Evolutionary conservation across 1,140 invertebrate genomes (phyloP).

Genomic region (Lethrus apterus): DNA sequence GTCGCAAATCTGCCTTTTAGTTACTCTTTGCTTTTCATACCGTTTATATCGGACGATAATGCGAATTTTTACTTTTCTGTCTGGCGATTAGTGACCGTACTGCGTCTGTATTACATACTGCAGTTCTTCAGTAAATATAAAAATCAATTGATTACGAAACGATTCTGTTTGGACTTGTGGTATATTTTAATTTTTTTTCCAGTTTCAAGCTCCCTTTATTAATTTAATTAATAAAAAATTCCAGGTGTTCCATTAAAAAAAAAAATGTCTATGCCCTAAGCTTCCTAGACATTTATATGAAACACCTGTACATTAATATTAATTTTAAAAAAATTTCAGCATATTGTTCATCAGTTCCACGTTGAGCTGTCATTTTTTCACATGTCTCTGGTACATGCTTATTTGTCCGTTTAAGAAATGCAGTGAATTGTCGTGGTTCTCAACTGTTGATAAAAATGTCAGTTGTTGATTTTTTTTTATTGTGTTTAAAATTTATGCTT

Average conservation of each 20-base stretch:
- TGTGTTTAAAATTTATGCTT: constrained; percentile 21
- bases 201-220: too few relatives aligned
- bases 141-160: constrained; percentile 40
- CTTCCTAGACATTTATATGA: neutral
- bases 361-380: constrained; percentile 14
- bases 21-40: constrained; percentile 37
- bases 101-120: constrained; percentile 42
- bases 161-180: constrained; percentile 42
- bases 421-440: constrained; percentile 13
- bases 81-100: constrained; percentile 39
- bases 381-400: constrained; percentile 20
- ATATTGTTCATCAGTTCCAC: constrained; percentile 23
- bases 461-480: neutral
- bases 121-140: constrained; percentile 40
- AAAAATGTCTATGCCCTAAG: neutral
- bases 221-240: too few relatives aligned
- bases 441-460: neutral
- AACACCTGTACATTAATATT: neutral
- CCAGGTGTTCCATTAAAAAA: too few relatives aligned
- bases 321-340: constrained; percentile 20
- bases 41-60: constrained; percentile 28
- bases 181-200: constrained; percentile 20
- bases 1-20: constrained; percentile 39
- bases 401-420: constrained; percentile 17
- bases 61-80: constrained; percentile 38